A percentile compares a stretch with the other conserved stretches of the same genome.
Conservation (phyloP, 2,888 invertebrate species). For the Drosophila yooni region DNA sequence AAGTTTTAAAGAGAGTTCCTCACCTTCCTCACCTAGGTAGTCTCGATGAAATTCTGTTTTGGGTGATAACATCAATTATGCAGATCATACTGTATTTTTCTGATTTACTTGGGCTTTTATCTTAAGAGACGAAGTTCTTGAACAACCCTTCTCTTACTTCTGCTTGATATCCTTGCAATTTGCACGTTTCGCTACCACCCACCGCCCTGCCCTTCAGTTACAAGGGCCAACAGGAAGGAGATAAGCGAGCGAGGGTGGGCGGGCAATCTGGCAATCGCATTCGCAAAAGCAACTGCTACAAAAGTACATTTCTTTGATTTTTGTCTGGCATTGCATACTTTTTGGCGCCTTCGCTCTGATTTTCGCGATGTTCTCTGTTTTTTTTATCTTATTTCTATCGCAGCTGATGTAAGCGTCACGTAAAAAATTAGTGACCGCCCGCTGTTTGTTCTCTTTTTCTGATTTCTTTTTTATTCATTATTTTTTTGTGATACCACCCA, state of each 20-base stretch:
- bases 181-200: constrained; percentile 57
- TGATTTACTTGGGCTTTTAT: not conserved
- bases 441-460: constrained; percentile 56
- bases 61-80: not conserved
- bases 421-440: constrained; percentile 78
- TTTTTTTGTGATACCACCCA: constrained; percentile 55
- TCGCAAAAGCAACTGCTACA: constrained; percentile 27
- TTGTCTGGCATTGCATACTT: constrained; percentile 65
- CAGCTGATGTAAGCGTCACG: constrained; percentile 64
- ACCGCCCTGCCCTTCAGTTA: constrained; percentile 64
- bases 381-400: constrained; percentile 23
- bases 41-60: not conserved
- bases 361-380: constrained; percentile 46
- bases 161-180: constrained; percentile 49
- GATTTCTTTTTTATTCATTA: constrained; percentile 6
- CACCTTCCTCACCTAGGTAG: rapidly evolving
- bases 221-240: constrained; percentile 21
- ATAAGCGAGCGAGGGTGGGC: constrained; percentile 4
- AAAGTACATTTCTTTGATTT: constrained; percentile 66
- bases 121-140: not conserved
- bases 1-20: not conserved
- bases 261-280: constrained; percentile 45
- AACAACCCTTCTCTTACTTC: constrained; percentile 9
- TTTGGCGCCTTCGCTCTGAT: constrained; percentile 72
- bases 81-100: not conserved